phyloP scores from a whole-genome alignment of 2,888 invertebrate species.

The Oithona nana region DNA sequence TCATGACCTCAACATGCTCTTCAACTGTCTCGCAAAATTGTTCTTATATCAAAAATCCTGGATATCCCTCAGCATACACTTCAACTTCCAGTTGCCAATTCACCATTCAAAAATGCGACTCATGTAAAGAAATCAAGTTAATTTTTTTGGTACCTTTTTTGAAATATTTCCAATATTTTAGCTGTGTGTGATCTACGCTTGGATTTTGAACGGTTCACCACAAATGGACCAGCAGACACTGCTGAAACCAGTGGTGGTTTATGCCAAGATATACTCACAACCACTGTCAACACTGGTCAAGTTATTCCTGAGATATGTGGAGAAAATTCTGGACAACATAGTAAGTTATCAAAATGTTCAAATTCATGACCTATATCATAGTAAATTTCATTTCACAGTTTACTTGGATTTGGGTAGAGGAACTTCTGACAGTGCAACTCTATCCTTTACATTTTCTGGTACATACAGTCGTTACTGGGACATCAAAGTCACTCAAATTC shows the following conservation, averaged over 20 bases:
- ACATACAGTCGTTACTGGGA: background rate
- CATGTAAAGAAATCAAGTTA: background rate
- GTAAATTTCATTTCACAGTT: background rate
- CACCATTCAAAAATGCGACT: background rate
- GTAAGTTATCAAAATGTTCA: too few species aligned
- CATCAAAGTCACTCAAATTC: slow-evolving; percentile 13
- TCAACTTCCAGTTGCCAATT: background rate
- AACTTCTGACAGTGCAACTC: background rate
- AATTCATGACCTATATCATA: too few species aligned
- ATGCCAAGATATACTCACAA: background rate
- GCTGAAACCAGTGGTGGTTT: background rate
- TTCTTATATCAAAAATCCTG: slow-evolving; percentile 5
- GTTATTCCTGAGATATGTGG: slow-evolving; percentile 6
- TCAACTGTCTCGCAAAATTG: slow-evolving; percentile 3
- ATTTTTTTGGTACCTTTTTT: too few species aligned
- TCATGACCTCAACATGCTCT: background rate
- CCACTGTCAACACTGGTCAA: background rate
- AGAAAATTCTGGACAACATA: slow-evolving; percentile 1
- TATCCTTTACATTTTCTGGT: slow-evolving; percentile 2
- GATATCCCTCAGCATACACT: background rate
- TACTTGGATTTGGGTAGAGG: background rate
- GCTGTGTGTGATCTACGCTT: slow-evolving; percentile 1
- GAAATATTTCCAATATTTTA: background rate
- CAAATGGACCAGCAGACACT: background rate
- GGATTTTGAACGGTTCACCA: slow-evolving; percentile 7